phyloP scores from a whole-genome alignment of 2,113 vertebrate species.

The Saccopteryx leptura region DNA sequence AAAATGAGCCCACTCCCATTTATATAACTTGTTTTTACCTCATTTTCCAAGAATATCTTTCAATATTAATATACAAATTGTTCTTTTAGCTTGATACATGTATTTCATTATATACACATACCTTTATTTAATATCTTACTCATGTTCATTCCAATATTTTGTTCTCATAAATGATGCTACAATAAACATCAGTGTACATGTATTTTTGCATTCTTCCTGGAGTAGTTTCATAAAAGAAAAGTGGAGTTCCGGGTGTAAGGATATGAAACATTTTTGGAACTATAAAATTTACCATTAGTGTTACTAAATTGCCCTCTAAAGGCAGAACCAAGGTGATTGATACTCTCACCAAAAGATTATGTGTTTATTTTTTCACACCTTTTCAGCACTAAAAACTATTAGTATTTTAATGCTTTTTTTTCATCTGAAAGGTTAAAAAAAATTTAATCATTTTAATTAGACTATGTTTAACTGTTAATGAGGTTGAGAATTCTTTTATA shows the following conservation, averaged over 20 bases:
- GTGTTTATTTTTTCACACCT: background rate
- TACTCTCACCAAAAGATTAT: slow-evolving; percentile 7
- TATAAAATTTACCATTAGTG: slow-evolving; percentile 2
- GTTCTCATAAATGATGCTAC: slow-evolving; percentile 4
- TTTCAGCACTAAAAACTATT: slow-evolving; percentile 6
- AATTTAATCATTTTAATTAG: background rate
- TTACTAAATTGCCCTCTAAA: background rate
- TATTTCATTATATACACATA: background rate
- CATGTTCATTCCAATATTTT: background rate
- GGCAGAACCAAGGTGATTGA: background rate
- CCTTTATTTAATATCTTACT: slow-evolving; percentile 56
- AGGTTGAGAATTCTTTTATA: background rate
- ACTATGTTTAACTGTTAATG: slow-evolving; percentile 19
- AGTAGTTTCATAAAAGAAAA: slow-evolving; percentile 45
- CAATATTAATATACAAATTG: background rate
- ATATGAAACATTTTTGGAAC: slow-evolving; percentile 35
- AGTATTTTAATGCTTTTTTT: slow-evolving; percentile 25
- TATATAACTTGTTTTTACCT: slow-evolving; percentile 19
- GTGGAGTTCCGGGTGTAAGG: background rate
- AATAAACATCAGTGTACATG: background rate
- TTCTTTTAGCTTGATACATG: slow-evolving; percentile 2
- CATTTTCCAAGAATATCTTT: slow-evolving; percentile 23
- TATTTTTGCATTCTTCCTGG: slow-evolving; percentile 44
- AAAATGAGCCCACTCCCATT: slow-evolving; percentile 8
- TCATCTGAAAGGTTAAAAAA: slow-evolving; percentile 7